These are phyloP conservation scores for Cylloceria caligata DNA, from an alignment of 2,888 invertebrate species.

Conservation along the genomic window DNA sequence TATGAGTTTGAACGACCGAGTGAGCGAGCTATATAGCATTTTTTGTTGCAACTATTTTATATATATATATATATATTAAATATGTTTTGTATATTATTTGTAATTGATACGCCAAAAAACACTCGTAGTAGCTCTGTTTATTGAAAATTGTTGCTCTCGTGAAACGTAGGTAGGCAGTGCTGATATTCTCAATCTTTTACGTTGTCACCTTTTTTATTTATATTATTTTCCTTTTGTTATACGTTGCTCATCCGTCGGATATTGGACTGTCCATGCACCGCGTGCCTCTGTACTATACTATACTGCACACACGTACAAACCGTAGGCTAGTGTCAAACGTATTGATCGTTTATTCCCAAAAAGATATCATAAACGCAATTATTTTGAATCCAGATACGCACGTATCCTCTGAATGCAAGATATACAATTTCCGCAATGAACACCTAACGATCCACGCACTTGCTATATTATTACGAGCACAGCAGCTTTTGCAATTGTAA, in stretches of 20 bases:
- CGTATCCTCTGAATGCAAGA: conserved; percentile 32
- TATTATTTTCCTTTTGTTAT: conserved; percentile 42
- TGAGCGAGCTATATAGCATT: conserved; percentile 47
- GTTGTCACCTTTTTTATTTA: conserved; percentile 60
- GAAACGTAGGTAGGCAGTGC: conserved; percentile 72
- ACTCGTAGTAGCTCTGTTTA: conserved; percentile 67
- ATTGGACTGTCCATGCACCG: conserved; percentile 75
- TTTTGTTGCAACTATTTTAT: conserved; percentile 59
- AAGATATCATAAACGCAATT: conserved; percentile 17
- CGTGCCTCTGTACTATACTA: conserved; percentile 11
- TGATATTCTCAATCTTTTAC: conserved; percentile 61
- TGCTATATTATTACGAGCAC: conserved; percentile 34
- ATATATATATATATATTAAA: conserved; percentile 37
- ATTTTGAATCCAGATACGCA: conserved; percentile 28
- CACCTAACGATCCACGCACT: conserved; percentile 25
- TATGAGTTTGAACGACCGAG: conserved; percentile 34
- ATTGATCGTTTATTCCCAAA: conserved; percentile 25
- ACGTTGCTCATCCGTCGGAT: conserved; percentile 71
- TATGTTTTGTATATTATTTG: conserved; percentile 56
- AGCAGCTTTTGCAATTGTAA: conserved; percentile 20
- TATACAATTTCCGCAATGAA: conserved; percentile 19
- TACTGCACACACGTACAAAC: conserved; percentile 33
- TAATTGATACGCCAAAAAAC: conserved; percentile 50
- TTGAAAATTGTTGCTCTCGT: conserved; percentile 68
- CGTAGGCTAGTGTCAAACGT: conserved; percentile 26